phyloP scores from a whole-genome alignment of 2,888 invertebrate genomes.

The Gonocerus acuteangulatus region DNA sequence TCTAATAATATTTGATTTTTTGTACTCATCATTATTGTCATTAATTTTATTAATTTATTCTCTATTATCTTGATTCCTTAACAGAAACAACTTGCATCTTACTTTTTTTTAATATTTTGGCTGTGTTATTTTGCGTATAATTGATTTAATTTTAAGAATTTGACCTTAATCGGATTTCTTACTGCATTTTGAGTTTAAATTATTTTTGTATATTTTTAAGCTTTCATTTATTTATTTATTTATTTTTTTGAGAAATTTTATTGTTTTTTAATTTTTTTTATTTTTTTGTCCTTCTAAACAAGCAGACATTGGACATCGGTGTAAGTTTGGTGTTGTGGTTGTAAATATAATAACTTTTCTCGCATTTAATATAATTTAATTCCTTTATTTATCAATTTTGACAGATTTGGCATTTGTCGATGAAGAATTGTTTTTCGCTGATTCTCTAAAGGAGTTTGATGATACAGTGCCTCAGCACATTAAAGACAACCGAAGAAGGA shows the following conservation, averaged over 20 bases:
- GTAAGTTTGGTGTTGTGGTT: constrained; percentile 13
- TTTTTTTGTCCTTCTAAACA: background rate
- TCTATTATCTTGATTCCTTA: too few relatives aligned
- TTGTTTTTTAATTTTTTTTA: background rate
- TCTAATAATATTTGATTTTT: too few relatives aligned
- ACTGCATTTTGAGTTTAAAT: too few relatives aligned
- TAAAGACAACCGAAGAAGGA: constrained; percentile 40
- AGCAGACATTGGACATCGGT: constrained; percentile 28
- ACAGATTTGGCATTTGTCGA: constrained; percentile 33
- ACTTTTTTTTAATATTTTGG: too few relatives aligned
- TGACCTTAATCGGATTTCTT: too few relatives aligned
- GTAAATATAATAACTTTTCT: background rate
- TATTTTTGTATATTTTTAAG: background rate
- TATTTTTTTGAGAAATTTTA: background rate
- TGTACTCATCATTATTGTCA: too few relatives aligned
- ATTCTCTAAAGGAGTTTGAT: constrained; percentile 46
- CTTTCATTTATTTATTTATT: too few relatives aligned
- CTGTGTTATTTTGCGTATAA: too few relatives aligned
- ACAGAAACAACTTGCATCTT: too few relatives aligned
- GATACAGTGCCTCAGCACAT: constrained; percentile 42
- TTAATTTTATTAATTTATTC: too few relatives aligned
- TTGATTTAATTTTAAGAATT: too few relatives aligned
- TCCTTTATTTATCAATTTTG: background rate
- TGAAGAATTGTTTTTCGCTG: constrained; percentile 45
- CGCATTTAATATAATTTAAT: background rate